Percentiles rank a stretch among this genome's conserved stretches.
Conservation (phyloP, 2,113 vertebrate species). For the Ancistrus triradiatus region DNA sequence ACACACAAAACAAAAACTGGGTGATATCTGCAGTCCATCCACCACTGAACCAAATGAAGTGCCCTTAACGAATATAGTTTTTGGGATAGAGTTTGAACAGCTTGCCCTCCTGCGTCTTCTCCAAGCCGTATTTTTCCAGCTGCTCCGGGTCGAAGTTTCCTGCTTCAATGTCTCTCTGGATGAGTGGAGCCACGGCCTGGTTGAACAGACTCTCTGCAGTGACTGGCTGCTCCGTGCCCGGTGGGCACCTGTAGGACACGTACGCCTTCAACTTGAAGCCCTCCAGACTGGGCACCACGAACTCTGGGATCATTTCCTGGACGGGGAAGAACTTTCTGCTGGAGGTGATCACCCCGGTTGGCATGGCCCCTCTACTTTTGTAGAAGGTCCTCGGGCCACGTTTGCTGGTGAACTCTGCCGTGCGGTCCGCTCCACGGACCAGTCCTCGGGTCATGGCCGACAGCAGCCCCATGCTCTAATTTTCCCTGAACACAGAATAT, state of each 20-base stretch:
- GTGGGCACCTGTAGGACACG: conserved; percentile 77
- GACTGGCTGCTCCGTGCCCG: conserved; percentile 66
- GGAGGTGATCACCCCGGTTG: conserved; percentile 62
- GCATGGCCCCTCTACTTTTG: conserved; percentile 75
- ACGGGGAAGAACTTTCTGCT: conserved; percentile 72
- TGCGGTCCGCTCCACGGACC: conserved; percentile 80
- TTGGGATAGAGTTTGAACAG: conserved; percentile 90
- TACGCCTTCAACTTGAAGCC: conserved; percentile 88
- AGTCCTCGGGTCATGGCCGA: conserved; percentile 72
- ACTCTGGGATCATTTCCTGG: conserved; percentile 78
- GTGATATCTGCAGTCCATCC: background rate
- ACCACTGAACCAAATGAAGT: background rate
- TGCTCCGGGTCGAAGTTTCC: conserved; percentile 66
- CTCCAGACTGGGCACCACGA: conserved; percentile 83
- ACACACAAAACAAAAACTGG: background rate
- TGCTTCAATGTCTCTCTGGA: conserved; percentile 75
- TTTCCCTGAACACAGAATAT: too few relatives aligned
- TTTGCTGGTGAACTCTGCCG: conserved; percentile 88
- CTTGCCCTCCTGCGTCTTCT: conserved; percentile 82
- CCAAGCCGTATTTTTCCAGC: conserved; percentile 87
- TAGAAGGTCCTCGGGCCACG: conserved; percentile 78
- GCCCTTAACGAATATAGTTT: conserved; percentile 77
- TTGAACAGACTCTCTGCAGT: conserved; percentile 76
- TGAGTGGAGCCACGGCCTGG: conserved; percentile 71
- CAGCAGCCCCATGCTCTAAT: conserved; percentile 82